These are phyloP conservation scores for Saccostrea glomerata DNA, from an alignment of 1,140 invertebrate species.

Conservation along the genomic window DNA sequence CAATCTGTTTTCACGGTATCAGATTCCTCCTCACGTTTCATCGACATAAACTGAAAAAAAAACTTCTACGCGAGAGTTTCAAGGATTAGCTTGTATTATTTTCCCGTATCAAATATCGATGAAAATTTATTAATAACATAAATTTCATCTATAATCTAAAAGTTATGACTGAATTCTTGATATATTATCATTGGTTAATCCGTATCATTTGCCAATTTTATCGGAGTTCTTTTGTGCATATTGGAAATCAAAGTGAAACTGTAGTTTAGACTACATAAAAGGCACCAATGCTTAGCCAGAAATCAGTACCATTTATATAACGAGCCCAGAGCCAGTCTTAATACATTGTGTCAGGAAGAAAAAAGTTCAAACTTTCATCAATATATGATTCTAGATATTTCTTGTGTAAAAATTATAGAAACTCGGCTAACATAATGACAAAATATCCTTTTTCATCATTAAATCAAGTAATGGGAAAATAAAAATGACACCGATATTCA, in stretches of 20 bases:
- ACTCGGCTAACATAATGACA: too few species aligned
- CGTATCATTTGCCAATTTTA: background rate
- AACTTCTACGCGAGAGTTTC: background rate
- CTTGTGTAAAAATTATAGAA: too few species aligned
- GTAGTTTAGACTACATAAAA: background rate
- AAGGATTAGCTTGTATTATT: background rate
- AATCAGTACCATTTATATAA: background rate
- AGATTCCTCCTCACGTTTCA: background rate
- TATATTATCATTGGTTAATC: background rate
- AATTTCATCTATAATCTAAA: background rate
- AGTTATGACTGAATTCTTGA: background rate
- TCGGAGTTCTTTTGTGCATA: background rate
- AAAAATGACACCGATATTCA: too few species aligned
- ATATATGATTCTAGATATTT: too few species aligned
- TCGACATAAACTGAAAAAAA: background rate
- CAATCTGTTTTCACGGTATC: background rate
- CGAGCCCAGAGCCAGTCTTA: background rate
- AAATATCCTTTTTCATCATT: too few species aligned
- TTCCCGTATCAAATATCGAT: background rate
- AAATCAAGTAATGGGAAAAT: too few species aligned
- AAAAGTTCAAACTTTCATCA: too few species aligned
- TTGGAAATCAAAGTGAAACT: constrained; percentile 12
- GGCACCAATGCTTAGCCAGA: background rate
- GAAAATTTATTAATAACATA: background rate
- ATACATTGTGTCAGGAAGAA: background rate